Percentiles rank a stretch among this genome's conserved stretches.
Evolutionary conservation across 2,888 invertebrate species (phyloP).

Genomic region (Chaetoderma sp.): DNA sequence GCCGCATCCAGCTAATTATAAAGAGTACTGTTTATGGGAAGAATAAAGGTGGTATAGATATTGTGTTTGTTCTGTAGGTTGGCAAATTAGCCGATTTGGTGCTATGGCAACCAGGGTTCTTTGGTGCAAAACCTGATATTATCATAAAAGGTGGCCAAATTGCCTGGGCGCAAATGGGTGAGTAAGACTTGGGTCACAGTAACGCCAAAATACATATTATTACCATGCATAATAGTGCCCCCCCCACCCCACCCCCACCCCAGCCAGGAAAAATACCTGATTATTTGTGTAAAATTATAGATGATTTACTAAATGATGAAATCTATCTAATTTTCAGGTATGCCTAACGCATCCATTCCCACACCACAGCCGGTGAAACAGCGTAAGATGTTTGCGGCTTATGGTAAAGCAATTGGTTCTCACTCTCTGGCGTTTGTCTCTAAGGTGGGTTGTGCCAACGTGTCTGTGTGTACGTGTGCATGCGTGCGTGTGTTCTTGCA

Average conservation of each 20-base stretch:
- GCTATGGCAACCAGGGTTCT: conserved; percentile 65
- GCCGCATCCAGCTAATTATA: background rate
- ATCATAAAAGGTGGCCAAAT: conserved; percentile 67
- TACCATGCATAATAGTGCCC: no score
- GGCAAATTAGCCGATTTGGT: conserved; percentile 66
- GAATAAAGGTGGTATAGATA: background rate
- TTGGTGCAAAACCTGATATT: conserved; percentile 66
- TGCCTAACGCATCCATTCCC: conserved; percentile 67
- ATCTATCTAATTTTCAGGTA: conserved; percentile 44
- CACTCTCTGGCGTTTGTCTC: conserved; percentile 64
- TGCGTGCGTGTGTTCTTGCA: no score
- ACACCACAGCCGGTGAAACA: conserved; percentile 64
- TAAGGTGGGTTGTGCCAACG: conserved; percentile 45
- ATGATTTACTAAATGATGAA: conserved; percentile 7
- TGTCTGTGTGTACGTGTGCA: background rate
- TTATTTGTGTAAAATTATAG: no score
- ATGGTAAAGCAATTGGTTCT: conserved; percentile 54
- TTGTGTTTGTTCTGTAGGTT: conserved; percentile 37
- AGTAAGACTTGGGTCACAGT: background rate
- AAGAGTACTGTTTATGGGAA: background rate
- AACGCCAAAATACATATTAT: background rate
- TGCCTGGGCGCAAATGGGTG: conserved; percentile 65
- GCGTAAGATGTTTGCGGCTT: conserved; percentile 64
- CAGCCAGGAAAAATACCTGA: no score
- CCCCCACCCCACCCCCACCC: no score